phyloP scores from a whole-genome alignment of 35 echinoderm and acorn worm species.

The Apostichopus parvimensis region DNA sequence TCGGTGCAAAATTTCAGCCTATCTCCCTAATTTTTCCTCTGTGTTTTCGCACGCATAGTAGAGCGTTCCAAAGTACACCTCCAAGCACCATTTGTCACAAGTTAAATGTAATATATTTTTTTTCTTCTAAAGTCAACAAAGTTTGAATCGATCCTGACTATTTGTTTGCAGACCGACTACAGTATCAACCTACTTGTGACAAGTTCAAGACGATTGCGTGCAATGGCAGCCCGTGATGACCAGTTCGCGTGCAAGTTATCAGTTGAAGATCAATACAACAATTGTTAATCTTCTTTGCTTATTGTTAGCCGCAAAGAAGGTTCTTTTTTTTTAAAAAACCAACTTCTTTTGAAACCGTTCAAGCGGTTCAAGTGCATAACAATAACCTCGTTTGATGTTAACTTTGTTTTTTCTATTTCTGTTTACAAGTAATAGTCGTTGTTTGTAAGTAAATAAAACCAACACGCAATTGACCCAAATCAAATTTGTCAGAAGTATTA shows the following conservation, averaged over 20 bases:
- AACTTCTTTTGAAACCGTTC: constrained; percentile 36
- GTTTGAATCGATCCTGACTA: no score
- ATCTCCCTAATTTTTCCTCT: no score
- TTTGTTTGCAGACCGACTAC: no score
- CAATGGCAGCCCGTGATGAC: constrained; percentile 22
- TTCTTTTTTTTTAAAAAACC: neutral
- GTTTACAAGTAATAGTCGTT: constrained; percentile 20
- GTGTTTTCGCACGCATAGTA: no score
- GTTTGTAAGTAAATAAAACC: constrained; percentile 32
- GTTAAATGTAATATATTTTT: no score
- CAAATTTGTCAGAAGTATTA: neutral
- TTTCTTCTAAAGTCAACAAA: no score
- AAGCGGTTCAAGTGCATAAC: constrained; percentile 28
- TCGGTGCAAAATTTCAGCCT: no score
- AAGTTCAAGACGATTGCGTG: constrained; percentile 45
- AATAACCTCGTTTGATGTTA: constrained; percentile 6
- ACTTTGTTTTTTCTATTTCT: constrained; percentile 17
- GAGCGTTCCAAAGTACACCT: no score
- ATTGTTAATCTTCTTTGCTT: constrained; percentile 45
- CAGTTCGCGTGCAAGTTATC: constrained; percentile 39
- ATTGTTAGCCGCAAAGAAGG: constrained; percentile 22
- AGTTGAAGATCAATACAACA: constrained; percentile 28
- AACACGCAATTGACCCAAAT: constrained; percentile 8
- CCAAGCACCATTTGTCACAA: no score
- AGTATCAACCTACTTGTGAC: constrained; percentile 1